Conservation (phyloP, 2,113 vertebrate genomes). For the Scomber scombrus region DNA sequence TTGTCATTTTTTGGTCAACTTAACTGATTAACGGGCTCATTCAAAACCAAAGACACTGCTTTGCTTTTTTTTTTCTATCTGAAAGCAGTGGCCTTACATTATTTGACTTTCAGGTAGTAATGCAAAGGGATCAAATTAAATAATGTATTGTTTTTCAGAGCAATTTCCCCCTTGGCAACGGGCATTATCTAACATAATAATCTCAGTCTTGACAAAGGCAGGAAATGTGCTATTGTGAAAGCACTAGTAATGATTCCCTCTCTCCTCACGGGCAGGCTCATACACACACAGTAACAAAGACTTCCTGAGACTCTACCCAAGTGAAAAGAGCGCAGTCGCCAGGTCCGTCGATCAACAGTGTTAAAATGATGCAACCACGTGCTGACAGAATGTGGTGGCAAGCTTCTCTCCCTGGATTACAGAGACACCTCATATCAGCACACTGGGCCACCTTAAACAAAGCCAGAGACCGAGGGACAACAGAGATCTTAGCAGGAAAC, state of each 20-base stretch:
- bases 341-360: neutral
- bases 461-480: neutral
- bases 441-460: conserved; percentile 14
- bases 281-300: conserved; percentile 3
- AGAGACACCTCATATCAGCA: conserved; percentile 18
- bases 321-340: neutral
- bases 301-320: conserved; percentile 11
- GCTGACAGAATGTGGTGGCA: conserved; percentile 12
- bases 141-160: neutral
- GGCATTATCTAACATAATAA: neutral
- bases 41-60: neutral
- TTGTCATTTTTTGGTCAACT: neutral
- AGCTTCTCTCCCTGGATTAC: conserved; percentile 35
- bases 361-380: neutral
- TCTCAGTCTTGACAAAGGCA: conserved; percentile 9
- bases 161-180: neutral
- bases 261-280: neutral
- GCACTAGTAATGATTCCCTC: conserved; percentile 7
- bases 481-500: conserved; percentile 16
- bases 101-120: neutral
- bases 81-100: neutral
- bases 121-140: neutral
- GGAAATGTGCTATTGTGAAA: conserved; percentile 37
- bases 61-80: neutral
- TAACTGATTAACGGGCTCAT: neutral